Base-by-base conservation (phyloP, 2,113 vertebrate species). In the Brachirus orientalis region DNA sequence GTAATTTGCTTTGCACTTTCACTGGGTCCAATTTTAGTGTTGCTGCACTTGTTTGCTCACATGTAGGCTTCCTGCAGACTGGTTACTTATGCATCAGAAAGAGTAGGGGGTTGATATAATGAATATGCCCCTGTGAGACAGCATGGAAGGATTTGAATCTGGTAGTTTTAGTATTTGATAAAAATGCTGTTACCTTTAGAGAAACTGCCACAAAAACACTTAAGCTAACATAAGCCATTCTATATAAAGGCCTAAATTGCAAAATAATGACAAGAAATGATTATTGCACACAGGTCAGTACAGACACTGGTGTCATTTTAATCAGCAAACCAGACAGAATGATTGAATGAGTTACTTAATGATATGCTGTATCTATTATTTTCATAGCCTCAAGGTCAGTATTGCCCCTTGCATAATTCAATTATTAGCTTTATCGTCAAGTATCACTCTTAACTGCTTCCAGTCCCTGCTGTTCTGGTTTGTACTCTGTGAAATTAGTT, bases 21-120 rank as follows among this genome's bases (percentile, higher is more conserved):
- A 77, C 36, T 80, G 75, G 75, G 69, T 82, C 84, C 80, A 85
- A 76, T 88, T 86, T 82, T 43, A 82, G 56, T 35, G 43, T 57
- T 76, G 57, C 68, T 74, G 65, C 55, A 80, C 81, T 80, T 57
- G 71, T 74, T 86, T 83, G 59, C 43, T 33, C 22, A 51, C 53
- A 57, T 62, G 51, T 63, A 48, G 18, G 50, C 48, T 77, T 53
- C 46, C 38, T 2, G 54, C 51, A 33, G 60, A 64, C 71, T 65
- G 63, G 65, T 81, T 84, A 79, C 61, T 74, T 66, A 77, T 83
- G 61, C 75, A 78, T 83, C 67, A 59, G 55, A 67, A 63, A 52
- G 71, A 67, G 65, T 45, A 22, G 63, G 58, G 68, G 58, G 63
- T 36, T 20, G 8, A 62, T 66, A 57, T 84, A 77, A 84, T 83